Conservation (phyloP, 2,797 vertebrate genomes). For the Tokudaia tokunoshimensis region DNA sequence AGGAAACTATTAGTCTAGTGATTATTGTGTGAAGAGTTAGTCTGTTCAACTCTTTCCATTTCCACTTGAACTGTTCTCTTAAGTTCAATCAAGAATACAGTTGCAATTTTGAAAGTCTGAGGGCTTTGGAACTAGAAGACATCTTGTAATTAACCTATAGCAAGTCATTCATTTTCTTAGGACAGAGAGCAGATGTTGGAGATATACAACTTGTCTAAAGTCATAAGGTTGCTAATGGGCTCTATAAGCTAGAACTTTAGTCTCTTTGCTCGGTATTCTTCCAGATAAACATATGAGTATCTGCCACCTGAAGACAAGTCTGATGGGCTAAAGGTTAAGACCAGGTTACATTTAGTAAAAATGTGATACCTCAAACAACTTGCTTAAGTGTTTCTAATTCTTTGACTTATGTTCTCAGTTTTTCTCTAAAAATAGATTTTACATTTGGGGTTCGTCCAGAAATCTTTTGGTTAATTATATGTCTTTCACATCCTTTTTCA, state of each 20-base stretch:
- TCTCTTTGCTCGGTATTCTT: neutral
- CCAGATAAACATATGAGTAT: neutral
- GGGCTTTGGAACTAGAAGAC: conserved; percentile 8
- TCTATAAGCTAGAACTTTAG: neutral
- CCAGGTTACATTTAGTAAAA: neutral
- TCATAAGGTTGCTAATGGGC: neutral
- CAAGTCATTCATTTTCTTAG: neutral
- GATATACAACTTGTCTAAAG: neutral
- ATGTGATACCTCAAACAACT: conserved; percentile 20
- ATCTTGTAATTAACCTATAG: neutral
- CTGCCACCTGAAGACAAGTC: conserved; percentile 3
- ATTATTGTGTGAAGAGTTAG: neutral
- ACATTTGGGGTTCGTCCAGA: neutral
- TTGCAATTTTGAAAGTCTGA: neutral
- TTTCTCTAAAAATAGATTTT: neutral
- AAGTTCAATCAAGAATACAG: neutral
- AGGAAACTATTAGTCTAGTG: neutral
- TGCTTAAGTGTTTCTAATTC: conserved; percentile 18
- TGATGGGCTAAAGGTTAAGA: neutral
- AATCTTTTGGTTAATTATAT: neutral
- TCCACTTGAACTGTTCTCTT: conserved; percentile 27
- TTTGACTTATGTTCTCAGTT: neutral
- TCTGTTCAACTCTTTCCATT: conserved; percentile 13
- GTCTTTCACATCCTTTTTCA: neutral
- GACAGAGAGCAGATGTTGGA: neutral